Evolutionary conservation across 2,113 vertebrate species (phyloP).

Genomic region (Lontra canadensis): DNA sequence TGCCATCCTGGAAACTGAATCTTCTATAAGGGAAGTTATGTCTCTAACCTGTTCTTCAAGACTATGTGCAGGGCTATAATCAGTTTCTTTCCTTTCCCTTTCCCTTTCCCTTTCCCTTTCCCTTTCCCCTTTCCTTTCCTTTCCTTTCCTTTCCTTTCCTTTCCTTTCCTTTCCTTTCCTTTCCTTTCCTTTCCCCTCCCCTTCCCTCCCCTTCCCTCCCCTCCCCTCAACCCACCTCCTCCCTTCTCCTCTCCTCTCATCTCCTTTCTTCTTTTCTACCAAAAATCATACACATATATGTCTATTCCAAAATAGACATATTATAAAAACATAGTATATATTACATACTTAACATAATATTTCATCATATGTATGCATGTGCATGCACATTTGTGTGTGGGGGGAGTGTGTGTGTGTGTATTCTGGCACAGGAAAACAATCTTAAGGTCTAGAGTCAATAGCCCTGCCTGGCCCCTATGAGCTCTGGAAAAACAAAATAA

Average conservation of each 20-base stretch:
- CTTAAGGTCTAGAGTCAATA: neutral
- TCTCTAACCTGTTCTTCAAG: neutral
- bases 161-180: too few relatives aligned
- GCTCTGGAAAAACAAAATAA: neutral
- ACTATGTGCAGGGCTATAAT: neutral
- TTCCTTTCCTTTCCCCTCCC: fast-evolving
- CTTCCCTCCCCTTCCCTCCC: neutral
- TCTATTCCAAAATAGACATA: neutral
- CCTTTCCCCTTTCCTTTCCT: too few relatives aligned
- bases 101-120: too few relatives aligned
- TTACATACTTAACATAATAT: neutral
- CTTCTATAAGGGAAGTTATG: neutral
- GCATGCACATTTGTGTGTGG: neutral
- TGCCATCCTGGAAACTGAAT: neutral
- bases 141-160: too few relatives aligned
- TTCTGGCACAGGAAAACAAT: neutral
- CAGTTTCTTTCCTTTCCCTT: too few relatives aligned
- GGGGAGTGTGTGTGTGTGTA: neutral
- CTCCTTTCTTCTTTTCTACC: neutral
- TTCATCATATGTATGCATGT: neutral
- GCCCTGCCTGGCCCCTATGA: neutral
- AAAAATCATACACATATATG: neutral
- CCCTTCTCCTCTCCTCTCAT: too few relatives aligned
- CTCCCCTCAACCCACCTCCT: too few relatives aligned
- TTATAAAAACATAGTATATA: neutral